These are phyloP conservation scores for Parauchenoglanis ngamensis DNA, from an alignment of 2,797 vertebrate genomes.

Conservation along the genomic window DNA sequence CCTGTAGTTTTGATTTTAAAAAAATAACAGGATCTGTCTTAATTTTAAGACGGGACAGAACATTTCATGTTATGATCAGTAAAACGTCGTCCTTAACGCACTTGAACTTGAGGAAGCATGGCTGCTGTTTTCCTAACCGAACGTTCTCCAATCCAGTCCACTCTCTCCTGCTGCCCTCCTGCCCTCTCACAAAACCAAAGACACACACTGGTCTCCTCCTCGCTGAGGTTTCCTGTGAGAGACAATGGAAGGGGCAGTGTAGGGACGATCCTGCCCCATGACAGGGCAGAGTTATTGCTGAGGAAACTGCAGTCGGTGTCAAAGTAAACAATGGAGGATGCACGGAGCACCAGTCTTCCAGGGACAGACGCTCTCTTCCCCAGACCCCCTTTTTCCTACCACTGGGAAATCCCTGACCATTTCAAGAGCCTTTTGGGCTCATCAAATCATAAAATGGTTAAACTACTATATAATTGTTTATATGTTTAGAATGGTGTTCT, in stretches of 20 bases:
- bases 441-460: background rate
- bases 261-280: slow-evolving; percentile 60
- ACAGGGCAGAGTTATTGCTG: slow-evolving; percentile 80
- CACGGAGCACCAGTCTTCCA: slow-evolving; percentile 66
- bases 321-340: slow-evolving; percentile 84
- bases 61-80: background rate
- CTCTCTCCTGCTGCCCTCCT: slow-evolving; percentile 53
- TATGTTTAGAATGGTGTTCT: background rate
- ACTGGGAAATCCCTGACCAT: slow-evolving; percentile 78
- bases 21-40: background rate
- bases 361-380: slow-evolving; percentile 59
- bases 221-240: slow-evolving; percentile 72
- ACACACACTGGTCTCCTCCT: slow-evolving; percentile 58
- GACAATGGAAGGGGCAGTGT: slow-evolving; percentile 74
- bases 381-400: slow-evolving; percentile 74
- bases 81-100: background rate
- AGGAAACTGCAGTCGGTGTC: slow-evolving; percentile 78
- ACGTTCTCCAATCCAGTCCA: slow-evolving; percentile 38
- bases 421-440: too few species aligned
- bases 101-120: slow-evolving; percentile 35
- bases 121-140: slow-evolving; percentile 37
- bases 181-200: slow-evolving; percentile 53
- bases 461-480: background rate
- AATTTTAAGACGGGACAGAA: background rate
- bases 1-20: background rate